phyloP scores from a whole-genome alignment of 2,797 vertebrate genomes.

The Caiman crocodilus region DNA sequence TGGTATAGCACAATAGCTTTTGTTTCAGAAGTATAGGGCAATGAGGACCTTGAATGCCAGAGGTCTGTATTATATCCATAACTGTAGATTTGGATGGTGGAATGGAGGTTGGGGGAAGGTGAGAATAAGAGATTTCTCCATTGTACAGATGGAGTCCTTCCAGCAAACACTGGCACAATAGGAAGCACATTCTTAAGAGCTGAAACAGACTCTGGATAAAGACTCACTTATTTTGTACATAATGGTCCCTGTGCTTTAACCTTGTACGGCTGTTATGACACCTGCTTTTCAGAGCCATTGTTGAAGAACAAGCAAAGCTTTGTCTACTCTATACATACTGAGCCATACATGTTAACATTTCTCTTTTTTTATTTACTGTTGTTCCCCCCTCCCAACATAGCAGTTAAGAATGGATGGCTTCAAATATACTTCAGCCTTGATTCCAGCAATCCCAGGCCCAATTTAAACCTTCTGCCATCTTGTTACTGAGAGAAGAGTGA shows the following conservation, averaged over 20 bases:
- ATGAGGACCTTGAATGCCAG: conserved; percentile 79
- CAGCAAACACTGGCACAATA: conserved; percentile 78
- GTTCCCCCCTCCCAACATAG: conserved; percentile 59
- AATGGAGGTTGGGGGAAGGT: conserved; percentile 79
- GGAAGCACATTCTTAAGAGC: conserved; percentile 77
- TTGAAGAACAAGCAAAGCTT: conserved; percentile 76
- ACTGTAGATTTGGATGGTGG: conserved; percentile 77
- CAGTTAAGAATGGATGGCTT: conserved; percentile 70
- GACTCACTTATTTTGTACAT: conserved; percentile 75
- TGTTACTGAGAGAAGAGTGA: conserved; percentile 23
- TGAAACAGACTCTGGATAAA: conserved; percentile 76
- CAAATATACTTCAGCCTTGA: conserved; percentile 71
- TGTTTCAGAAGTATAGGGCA: conserved; percentile 82
- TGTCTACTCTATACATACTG: conserved; percentile 72
- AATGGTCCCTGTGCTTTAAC: conserved; percentile 77
- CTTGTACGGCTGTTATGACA: conserved; percentile 79
- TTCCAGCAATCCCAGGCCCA: conserved; percentile 33
- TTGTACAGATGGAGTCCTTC: conserved; percentile 77
- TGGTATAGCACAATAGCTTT: conserved; percentile 80
- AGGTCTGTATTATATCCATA: conserved; percentile 83
- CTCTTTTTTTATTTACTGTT: conserved; percentile 78
- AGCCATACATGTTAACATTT: conserved; percentile 75
- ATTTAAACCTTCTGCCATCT: conserved; percentile 32
- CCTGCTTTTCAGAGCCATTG: conserved; percentile 77
- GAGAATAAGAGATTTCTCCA: conserved; percentile 75